Evolutionary conservation across 2,113 vertebrate species (phyloP), one percentile per base, ranked within the genome.

Genomic region (Anoplopoma fimbria): DNA sequence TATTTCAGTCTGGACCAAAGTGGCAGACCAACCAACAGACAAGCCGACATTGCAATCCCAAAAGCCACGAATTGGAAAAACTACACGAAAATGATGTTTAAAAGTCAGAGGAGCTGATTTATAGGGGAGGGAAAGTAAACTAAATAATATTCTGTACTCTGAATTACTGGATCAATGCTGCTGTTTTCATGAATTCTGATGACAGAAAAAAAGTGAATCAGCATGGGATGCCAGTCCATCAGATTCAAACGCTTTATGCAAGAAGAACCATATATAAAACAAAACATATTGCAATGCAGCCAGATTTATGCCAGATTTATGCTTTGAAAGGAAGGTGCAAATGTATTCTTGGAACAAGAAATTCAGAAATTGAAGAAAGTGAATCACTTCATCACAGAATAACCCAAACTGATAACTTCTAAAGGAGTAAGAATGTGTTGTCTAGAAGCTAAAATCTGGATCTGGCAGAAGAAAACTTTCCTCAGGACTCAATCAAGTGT

Each of bases 381-480:
- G 2, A 57, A 64, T 9, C 21, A 40, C 45, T 8, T 31, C 6
- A n/a, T 42, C 36, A 2, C 13, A 40, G 29, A 73, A 27, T 61
- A 38, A 61, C 9, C 10, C 1, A 40, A 47, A 9, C 10, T 72
- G 65, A 17, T 38, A 0, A 31, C 23, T 42, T 33, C 12, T 72
- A 10, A 23, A 0, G 10, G 17, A 40, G 12, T 51, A 1, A 25
- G 7, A 31, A 51, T 4, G 1, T 69, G 27, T 33, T 40, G 17
- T 36, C 27, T 9, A 4, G 51, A 1, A 9, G 42, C 45, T 38
- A 1, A 40, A 4, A 40, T 36, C 13, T 45, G 27, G 29, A 60
- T 57, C 34, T 69, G 79, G 71, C 60, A 13, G 31, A 80, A 36
- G 13, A 9, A 77, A 76, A 57, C 38, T 27, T 29, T 64, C 12